Conservation (phyloP, 2,113 vertebrate genomes). For the Benitochromis conjunctus region DNA sequence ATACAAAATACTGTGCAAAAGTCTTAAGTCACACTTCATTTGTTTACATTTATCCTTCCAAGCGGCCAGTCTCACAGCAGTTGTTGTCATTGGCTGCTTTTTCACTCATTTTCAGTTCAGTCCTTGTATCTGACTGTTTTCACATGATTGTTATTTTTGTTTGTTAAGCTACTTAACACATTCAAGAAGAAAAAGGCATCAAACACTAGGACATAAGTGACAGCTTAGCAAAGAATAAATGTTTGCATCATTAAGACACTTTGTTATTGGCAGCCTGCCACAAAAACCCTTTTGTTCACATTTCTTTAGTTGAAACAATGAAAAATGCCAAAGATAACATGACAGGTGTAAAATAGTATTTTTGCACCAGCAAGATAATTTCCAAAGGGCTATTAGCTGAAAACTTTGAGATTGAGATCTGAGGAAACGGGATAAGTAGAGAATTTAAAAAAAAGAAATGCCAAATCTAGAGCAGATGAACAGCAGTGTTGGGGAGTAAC, state of each 20-base stretch:
- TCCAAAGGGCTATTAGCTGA: not conserved
- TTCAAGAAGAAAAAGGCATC: not conserved
- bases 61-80: accelerated
- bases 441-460: not conserved
- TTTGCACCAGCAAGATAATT: not conserved
- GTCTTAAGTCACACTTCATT: not conserved
- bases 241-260: not conserved
- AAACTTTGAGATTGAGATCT: not conserved
- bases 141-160: not conserved
- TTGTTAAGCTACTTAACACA: not conserved
- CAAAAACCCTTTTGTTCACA: not conserved
- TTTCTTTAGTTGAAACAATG: not conserved
- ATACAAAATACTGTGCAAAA: not conserved
- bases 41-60: accelerated
- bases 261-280: too few species aligned
- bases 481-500: too few species aligned
- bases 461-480: too few species aligned
- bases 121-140: not conserved
- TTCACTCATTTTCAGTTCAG: accelerated
- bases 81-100: not conserved
- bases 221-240: not conserved
- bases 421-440: not conserved
- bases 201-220: not conserved
- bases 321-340: not conserved
- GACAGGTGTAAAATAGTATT: not conserved